Percentiles rank a stretch among this genome's conserved stretches.
These are phyloP conservation scores for Sebastes ruberrimus DNA, from an alignment of 2,797 vertebrate species.

Conservation along the genomic window DNA sequence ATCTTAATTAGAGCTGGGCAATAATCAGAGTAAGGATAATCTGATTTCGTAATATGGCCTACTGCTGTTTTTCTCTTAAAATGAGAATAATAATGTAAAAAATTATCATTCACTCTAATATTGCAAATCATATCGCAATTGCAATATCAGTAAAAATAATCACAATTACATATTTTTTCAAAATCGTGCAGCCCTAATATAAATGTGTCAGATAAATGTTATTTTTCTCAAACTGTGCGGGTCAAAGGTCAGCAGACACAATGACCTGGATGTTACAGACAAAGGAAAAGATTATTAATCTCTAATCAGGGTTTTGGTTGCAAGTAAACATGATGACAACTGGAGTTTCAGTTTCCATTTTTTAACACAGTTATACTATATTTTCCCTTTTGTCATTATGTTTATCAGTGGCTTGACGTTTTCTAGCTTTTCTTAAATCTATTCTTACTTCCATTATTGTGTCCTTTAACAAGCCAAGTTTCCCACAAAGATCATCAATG, in stretches of 20 bases:
- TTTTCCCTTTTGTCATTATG: too few species aligned
- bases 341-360: neutral
- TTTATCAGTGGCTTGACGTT: neutral
- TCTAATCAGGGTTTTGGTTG: neutral
- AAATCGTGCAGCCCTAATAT: too few species aligned
- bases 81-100: too few species aligned
- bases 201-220: neutral
- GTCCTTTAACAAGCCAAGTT: neutral
- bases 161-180: too few species aligned
- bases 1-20: neutral
- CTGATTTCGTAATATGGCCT: too few species aligned
- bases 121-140: too few species aligned
- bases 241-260: neutral
- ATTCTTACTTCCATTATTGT: neutral
- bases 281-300: neutral
- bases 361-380: neutral
- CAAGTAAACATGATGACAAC: neutral
- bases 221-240: neutral
- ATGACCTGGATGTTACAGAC: neutral
- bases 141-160: too few species aligned
- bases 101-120: too few species aligned
- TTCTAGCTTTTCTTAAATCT: neutral
- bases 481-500: conserved; percentile 26
- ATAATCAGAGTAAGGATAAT: too few species aligned
- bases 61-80: too few species aligned